Evolutionary conservation across 1,140 invertebrate species (phyloP).

Genomic region (Magallana angulata): DNA sequence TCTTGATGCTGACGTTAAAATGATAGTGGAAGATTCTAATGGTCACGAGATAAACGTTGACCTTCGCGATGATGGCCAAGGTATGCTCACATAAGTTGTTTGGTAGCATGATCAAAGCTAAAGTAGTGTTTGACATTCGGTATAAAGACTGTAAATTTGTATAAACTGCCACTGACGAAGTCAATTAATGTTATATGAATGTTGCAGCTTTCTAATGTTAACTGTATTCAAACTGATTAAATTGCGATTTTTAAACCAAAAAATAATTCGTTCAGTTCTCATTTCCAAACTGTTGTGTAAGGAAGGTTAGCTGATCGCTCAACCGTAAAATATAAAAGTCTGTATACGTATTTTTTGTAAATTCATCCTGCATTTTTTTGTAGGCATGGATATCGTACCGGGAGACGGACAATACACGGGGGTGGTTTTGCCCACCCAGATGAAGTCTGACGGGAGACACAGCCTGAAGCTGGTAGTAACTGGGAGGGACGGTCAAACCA

Average conservation of each 20-base stretch:
- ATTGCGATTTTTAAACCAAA: too few species aligned
- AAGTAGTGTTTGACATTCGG: neutral
- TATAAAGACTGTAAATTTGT: neutral
- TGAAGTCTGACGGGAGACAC: neutral
- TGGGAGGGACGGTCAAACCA: neutral
- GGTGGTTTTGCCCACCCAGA: neutral
- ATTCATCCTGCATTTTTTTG: neutral
- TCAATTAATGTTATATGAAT: too few species aligned
- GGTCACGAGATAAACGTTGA: neutral
- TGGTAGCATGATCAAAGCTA: too few species aligned
- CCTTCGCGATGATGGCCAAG: conserved; percentile 12
- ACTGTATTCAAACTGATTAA: too few species aligned
- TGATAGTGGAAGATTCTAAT: neutral
- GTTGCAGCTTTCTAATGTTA: too few species aligned
- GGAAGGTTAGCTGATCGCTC: too few species aligned
- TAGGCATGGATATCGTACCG: neutral
- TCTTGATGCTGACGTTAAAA: conserved; percentile 13
- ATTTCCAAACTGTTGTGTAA: too few species aligned
- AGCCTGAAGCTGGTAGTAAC: conserved; percentile 1
- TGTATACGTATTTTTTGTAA: too few species aligned
- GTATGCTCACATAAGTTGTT: neutral
- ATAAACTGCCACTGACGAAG: too few species aligned
- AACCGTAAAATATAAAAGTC: too few species aligned
- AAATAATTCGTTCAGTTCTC: too few species aligned
- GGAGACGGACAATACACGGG: neutral